Conservation (phyloP, 2,113 vertebrate species). For the Numida meleagris region DNA sequence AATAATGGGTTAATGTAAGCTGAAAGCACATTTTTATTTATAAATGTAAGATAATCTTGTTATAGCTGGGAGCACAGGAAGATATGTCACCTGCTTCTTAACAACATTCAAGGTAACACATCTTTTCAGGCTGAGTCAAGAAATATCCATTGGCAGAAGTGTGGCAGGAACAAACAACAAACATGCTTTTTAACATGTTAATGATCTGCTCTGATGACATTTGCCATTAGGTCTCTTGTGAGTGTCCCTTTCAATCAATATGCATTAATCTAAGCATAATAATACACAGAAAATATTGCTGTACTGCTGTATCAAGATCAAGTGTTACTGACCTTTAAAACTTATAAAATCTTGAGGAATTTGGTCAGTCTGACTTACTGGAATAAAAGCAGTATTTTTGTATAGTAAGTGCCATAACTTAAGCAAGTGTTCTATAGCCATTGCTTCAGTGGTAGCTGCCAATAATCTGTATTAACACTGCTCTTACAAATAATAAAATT, state of each 20-base stretch:
- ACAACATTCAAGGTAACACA: not conserved
- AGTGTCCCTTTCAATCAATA: not conserved
- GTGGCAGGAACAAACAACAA: not conserved
- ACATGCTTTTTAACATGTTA: not conserved
- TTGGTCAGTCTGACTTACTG: not conserved
- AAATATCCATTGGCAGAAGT: not conserved
- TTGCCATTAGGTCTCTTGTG: not conserved
- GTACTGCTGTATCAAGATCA: not conserved
- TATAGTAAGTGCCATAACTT: fast-evolving
- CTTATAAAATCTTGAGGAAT: not conserved
- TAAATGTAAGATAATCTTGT: not conserved
- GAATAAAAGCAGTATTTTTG: not conserved
- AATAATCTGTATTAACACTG: not conserved
- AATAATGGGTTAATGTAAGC: not conserved
- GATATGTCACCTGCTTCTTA: not conserved
- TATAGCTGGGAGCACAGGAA: not conserved
- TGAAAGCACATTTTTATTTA: not conserved
- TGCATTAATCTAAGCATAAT: not conserved
- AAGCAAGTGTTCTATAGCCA: not conserved
- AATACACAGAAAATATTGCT: not conserved
- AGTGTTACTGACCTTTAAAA: not conserved
- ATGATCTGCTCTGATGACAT: not conserved
- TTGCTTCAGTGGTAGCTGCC: not conserved
- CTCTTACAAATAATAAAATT: not conserved
- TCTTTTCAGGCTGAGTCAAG: not conserved